Percentiles rank a stretch among this genome's conserved stretches.
phyloP scores from a whole-genome alignment of 2,113 vertebrate species.

The Leptocoma aspasia region DNA sequence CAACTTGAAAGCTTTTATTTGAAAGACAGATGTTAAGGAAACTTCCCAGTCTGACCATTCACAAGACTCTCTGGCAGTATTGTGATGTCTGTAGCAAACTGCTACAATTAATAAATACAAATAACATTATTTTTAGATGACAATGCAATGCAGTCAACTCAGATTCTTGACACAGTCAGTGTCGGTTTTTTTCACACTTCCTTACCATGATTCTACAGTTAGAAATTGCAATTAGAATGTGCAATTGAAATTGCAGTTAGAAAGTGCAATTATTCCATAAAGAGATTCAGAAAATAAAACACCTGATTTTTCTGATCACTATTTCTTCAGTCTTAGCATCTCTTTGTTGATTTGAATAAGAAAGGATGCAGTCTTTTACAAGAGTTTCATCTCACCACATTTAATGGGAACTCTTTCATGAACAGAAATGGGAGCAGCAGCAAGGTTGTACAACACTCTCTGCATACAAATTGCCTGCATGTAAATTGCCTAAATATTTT shows the following conservation, averaged over 20 bases:
- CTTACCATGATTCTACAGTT: background rate
- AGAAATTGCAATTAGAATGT: background rate
- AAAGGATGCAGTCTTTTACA: background rate
- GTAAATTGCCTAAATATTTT: background rate
- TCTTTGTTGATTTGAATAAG: background rate
- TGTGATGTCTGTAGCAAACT: background rate
- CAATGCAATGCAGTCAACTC: background rate
- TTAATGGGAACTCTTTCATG: background rate
- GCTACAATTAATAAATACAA: background rate
- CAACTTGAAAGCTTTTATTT: background rate
- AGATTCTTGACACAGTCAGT: background rate
- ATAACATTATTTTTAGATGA: background rate
- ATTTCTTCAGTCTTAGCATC: background rate
- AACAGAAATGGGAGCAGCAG: background rate
- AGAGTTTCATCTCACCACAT: background rate
- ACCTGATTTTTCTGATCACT: background rate
- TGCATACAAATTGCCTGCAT: background rate
- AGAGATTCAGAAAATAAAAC: background rate
- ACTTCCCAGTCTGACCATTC: background rate
- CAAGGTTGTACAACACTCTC: background rate
- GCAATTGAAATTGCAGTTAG: background rate
- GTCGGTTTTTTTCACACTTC: rapidly evolving
- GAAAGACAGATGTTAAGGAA: background rate
- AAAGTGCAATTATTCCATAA: background rate
- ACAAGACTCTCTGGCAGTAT: background rate